Percentiles rank a stretch among this genome's conserved stretches.
These are phyloP conservation scores for Tholera decimalis DNA, from an alignment of 2,888 invertebrate species.

Conservation along the genomic window DNA sequence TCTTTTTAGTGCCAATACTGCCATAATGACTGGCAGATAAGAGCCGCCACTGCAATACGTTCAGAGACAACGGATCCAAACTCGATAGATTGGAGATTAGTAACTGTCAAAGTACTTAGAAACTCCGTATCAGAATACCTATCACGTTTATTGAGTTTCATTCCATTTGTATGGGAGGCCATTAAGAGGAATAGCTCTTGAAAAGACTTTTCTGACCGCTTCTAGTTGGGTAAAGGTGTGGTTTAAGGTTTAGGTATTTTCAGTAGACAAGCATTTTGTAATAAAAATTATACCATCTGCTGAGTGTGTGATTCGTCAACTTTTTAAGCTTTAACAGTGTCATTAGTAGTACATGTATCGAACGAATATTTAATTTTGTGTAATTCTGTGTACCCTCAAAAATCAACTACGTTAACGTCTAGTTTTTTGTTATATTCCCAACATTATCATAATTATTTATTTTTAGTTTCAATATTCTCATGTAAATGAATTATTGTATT, in stretches of 20 bases:
- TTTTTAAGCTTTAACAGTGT: too few relatives aligned
- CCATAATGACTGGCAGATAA: conserved; percentile 55
- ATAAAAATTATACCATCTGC: too few relatives aligned
- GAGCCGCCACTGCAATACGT: conserved; percentile 58
- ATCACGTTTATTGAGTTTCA: conserved; percentile 63
- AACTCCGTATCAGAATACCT: conserved; percentile 57
- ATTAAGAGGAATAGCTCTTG: conserved; percentile 22
- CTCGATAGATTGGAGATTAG: conserved; percentile 62
- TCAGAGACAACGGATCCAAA: conserved; percentile 52
- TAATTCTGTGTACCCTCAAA: too few relatives aligned
- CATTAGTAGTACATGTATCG: too few relatives aligned
- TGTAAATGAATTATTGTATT: too few relatives aligned
- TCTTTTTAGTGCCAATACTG: conserved; percentile 22
- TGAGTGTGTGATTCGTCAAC: too few relatives aligned
- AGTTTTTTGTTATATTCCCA: too few relatives aligned
- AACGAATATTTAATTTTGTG: too few relatives aligned
- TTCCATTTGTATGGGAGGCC: conserved; percentile 54
- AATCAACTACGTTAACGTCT: too few relatives aligned
- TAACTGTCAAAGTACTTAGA: conserved; percentile 63
- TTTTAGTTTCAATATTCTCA: too few relatives aligned
- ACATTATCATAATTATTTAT: too few relatives aligned
- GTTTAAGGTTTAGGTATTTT: neutral
- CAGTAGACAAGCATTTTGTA: neutral
- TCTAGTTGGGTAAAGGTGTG: neutral
- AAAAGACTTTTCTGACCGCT: conserved; percentile 1